These are phyloP conservation scores for Nycticorax nycticorax DNA, from an alignment of 2,113 vertebrate species.

Conservation along the genomic window DNA sequence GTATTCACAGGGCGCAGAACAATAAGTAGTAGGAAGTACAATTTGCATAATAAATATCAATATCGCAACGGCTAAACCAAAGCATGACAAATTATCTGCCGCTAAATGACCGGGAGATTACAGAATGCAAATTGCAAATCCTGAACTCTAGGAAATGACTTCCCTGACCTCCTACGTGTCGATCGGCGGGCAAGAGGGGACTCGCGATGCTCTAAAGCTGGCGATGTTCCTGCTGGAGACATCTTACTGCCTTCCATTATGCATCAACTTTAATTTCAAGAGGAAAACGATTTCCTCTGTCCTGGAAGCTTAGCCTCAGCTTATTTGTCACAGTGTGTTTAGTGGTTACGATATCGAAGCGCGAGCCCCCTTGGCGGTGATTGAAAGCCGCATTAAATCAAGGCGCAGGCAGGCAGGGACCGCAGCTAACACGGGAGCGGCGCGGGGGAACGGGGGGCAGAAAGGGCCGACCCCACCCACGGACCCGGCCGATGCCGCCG, in stretches of 20 bases:
- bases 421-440: rapidly evolving
- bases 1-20: constrained; percentile 72
- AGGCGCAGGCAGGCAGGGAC: not conserved
- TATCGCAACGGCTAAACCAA: constrained; percentile 78
- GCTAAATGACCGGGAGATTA: constrained; percentile 72
- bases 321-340: constrained; percentile 43
- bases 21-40: constrained; percentile 76
- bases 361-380: not conserved
- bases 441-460: rapidly evolving
- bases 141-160: constrained; percentile 58
- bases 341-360: not conserved
- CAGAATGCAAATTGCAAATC: constrained; percentile 60
- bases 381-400: not conserved
- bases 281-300: constrained; percentile 43
- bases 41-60: constrained; percentile 83
- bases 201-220: not conserved
- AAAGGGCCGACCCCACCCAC: not conserved
- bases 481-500: rapidly evolving
- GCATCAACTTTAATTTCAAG: constrained; percentile 60
- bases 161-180: not conserved
- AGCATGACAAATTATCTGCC: constrained; percentile 75
- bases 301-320: constrained; percentile 44
- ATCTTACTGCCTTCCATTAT: constrained; percentile 50
- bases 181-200: not conserved
- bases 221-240: constrained; percentile 50